Evolutionary conservation across 1,140 invertebrate species (phyloP), one percentile per base, ranked within the genome.

Genomic region (Oedothorax gibbosus): DNA sequence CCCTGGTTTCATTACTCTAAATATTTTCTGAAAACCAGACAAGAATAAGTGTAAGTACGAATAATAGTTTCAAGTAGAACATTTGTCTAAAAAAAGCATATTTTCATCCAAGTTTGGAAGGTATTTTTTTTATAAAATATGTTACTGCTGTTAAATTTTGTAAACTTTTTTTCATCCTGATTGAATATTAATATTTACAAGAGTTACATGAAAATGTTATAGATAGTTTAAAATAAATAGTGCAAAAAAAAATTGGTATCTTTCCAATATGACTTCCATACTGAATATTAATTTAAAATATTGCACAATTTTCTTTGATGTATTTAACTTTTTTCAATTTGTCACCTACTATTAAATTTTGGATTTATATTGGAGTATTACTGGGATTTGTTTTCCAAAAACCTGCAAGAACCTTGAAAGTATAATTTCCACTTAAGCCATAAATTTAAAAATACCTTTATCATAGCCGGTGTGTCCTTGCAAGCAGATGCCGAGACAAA

Each of bases 21-120:
- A 82, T 56, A 82, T 82, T 73, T 82, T 82, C 79, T 82, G 54
- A 6, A 73, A 82, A 72, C 4, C 12, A 72, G 11, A 82, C 8
- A 68, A 54, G n/a, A 11, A 66, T 14, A 78, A 65, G 18, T 62
- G 2, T 62, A 18, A 62, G n/a, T n/a, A n/a, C 9, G 56, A 60
- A 15, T 60, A 15, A 15, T 60, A 60, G 15, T 60, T 60, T 60
- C 15, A 60, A 60, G 56, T 10, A 60, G 15, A 60, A 60, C 56
- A 60, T 60, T 60, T 60, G 15, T 60, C 15, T 10, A 60, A 60
- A 60, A 60, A 60, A 60, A 60, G 56, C 56, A 60, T 60, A 15
- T 10, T 60, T 60, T 15, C 56, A 60, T 9, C 9, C 15, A 15
- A 60, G 57, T 62, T 62, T 62, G 12, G 6, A 62, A 62, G 18